Evolutionary conservation across 2,888 invertebrate genomes (phyloP), one percentile per base, ranked within the genome.

Genomic region (Campopleginae sp.): DNA sequence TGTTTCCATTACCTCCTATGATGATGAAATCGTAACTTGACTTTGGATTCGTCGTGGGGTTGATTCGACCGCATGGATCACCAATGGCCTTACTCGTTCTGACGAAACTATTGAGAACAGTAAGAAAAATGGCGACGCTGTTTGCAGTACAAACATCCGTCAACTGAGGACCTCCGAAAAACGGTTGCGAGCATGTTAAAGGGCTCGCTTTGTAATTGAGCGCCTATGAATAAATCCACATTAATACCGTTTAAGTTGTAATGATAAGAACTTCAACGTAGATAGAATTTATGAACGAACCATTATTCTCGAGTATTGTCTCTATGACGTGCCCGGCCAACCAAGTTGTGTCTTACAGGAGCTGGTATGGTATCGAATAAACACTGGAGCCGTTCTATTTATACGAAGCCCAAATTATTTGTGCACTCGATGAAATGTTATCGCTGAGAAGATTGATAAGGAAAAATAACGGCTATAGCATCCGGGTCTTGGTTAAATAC

Each of bases 21-120:
- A 96, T 95, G n/a, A 96, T 94, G 87, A 96, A 96, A 92, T 96
- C 96, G 83, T 96, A 96, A 66, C 91, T 94, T 0, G 91, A 87
- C 44, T 94, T 94, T 0, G 94, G 93, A 0, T 85, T 88, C 0
- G 91, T 90, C 58, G 89, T 91, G 5, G 95, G 94, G 0, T 63
- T 89, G 0, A 96, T 93, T 23, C 96, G 94, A 51, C 94, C 94
- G 90, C 96, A 96, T 0, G 95, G 94, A 14, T 89, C 86, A 7
- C 86, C 89, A 61, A 93, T 90, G 33, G 82, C 80, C 0, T 89
- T 81, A 77, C 74, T 88, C 0, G 68, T 63, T 19, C 86, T 54
- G 0, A 90, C 27, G 1, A 92, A 42, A 14, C 84, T 66, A 68
- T 90, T 91, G n/a, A 93, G 6, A 5, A 90, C 0, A 4, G 89